Evolutionary conservation across 1,140 invertebrate genomes (phyloP), one percentile per base, ranked within the genome.

Genomic region (Drosophila bocqueti): DNA sequence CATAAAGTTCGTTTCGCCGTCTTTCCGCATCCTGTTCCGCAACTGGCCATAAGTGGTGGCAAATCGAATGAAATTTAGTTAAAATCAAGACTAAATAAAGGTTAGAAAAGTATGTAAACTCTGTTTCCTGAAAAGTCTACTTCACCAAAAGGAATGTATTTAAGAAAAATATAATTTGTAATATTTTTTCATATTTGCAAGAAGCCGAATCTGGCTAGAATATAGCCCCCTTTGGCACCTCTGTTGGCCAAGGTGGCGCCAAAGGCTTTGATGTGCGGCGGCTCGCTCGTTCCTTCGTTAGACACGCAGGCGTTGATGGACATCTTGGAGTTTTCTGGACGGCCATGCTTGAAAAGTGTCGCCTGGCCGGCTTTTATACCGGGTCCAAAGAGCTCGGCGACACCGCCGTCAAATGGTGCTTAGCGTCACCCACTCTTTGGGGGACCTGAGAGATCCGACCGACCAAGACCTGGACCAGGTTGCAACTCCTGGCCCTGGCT

Each of bases 291-390:
- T 69, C 78, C 79, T 90, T 90, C 76, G 85, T 90, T 90, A 82
- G 85, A 90, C 81, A 85, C 85, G 85, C 85, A 90, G 85, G 85
- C 85, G 85, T 90, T 90, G 85, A 90, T 90, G 85, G 85, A 90
- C 85, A 90, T 90, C 81, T 90, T 85, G 86, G 54, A 72, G 54
- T 36, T 73, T 72, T 34, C 54, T 55, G 69, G 38, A 46, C 54
- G 76, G 63, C 42, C 52, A 49, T n/a, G 62, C 11, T 59, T 47
- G 50, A 85, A 89, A 86, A 83, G 76, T 86, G 84, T 89, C 85
- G 74, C 67, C 63, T 81, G 54, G 46, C 77, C 68, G 69, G 26
- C 49, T 26, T 50, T 58, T 59, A 26, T 26, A 34, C 36, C 50
- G 10, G 66, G 78, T 74, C 78, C 66, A 71, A 58, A 43, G 55